These are phyloP conservation scores for Machimus rusticus DNA, from an alignment of 2,888 invertebrate species.

Conservation along the genomic window DNA sequence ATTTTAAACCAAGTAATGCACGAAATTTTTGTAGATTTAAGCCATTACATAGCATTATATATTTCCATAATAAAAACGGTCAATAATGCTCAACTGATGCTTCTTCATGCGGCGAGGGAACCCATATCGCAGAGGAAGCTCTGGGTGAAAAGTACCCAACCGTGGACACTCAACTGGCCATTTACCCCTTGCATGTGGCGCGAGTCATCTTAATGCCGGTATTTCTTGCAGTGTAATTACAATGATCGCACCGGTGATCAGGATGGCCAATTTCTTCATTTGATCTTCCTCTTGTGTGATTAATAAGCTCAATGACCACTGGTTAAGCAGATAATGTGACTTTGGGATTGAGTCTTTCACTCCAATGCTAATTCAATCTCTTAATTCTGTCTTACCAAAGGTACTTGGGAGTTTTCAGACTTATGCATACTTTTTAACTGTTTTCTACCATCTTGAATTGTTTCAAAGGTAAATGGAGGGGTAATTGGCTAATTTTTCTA, in stretches of 20 bases:
- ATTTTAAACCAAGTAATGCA: not conserved
- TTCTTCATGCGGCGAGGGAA: conserved; percentile 6
- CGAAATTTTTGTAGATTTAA: not conserved
- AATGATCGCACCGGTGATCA: conserved; percentile 11
- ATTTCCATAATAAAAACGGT: not conserved
- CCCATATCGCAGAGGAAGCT: conserved; percentile 13
- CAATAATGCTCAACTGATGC: not conserved
- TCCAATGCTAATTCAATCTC: not conserved
- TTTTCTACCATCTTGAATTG: not conserved
- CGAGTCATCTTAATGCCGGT: not conserved
- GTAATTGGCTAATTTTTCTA: not conserved
- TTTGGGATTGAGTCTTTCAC: not conserved
- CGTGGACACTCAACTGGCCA: conserved; percentile 39
- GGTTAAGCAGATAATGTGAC: conserved; percentile 18
- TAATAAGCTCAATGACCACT: conserved; percentile 4
- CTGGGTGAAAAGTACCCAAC: conserved; percentile 7
- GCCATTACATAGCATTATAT: not conserved
- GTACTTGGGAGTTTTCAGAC: not conserved
- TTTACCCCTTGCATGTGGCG: conserved; percentile 33
- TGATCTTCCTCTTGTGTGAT: conserved; percentile 1
- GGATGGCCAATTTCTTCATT: not conserved
- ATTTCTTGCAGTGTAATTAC: conserved; percentile 25
- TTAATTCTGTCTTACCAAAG: not conserved
- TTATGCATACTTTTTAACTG: not conserved
- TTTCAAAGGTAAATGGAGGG: not conserved